These are phyloP conservation scores for Mystacides longicornis DNA, from an alignment of 2,888 invertebrate species.

Conservation along the genomic window DNA sequence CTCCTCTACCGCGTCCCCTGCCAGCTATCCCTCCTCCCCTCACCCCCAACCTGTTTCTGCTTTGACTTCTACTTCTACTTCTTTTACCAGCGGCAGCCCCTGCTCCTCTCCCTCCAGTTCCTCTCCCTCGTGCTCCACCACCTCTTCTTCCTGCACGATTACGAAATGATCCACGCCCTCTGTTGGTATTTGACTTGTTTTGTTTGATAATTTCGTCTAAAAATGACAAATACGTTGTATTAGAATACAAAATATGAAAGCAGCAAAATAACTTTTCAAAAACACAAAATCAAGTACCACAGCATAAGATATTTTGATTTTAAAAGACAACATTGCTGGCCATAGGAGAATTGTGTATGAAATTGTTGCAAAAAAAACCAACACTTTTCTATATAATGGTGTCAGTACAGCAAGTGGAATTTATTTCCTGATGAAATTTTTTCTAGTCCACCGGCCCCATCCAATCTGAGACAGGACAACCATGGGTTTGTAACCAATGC, in stretches of 20 bases:
- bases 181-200: constrained; percentile 8
- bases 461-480: too few species aligned
- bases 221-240: not conserved
- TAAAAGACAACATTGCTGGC: too few species aligned
- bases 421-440: too few species aligned
- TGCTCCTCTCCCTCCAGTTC: not conserved
- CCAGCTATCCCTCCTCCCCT: not conserved
- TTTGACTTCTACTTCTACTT: constrained; percentile 7
- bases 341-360: too few species aligned
- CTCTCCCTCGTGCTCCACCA: not conserved
- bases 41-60: constrained; percentile 3
- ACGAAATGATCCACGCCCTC: constrained; percentile 13
- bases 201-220: constrained; percentile 22
- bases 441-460: too few species aligned
- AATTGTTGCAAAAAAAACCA: too few species aligned
- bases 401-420: too few species aligned
- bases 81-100: constrained; percentile 1
- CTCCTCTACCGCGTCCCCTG: not conserved
- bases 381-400: too few species aligned
- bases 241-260: not conserved
- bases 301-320: too few species aligned
- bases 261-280: too few species aligned
- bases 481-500: too few species aligned
- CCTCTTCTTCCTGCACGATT: not conserved
- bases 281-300: too few species aligned